These are phyloP conservation scores for Pocillopora grandis DNA, from an alignment of 92 coral and sea anemone species.

Conservation along the genomic window DNA sequence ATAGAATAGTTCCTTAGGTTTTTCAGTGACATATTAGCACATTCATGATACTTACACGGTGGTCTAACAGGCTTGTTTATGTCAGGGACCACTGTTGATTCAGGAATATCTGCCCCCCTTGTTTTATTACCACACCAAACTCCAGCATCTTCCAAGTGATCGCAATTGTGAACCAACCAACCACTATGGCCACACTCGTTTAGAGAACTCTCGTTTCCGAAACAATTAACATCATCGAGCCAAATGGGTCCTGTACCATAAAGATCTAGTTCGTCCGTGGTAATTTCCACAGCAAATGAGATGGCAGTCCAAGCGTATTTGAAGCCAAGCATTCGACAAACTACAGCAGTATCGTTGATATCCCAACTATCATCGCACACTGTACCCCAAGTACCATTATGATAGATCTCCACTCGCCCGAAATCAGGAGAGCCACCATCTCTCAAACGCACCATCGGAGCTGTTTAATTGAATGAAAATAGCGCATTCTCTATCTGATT, in stretches of 20 bases:
- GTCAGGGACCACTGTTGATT: conserved; percentile 2
- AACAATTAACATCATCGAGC: conserved; percentile 38
- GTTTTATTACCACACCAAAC: conserved; percentile 27
- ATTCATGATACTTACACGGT: conserved; percentile 5
- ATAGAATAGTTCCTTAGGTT: background rate
- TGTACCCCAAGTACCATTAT: conserved; percentile 71
- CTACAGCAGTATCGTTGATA: conserved; percentile 29
- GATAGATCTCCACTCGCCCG: conserved; percentile 59
- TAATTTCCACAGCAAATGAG: conserved; percentile 13
- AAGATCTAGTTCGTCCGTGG: background rate
- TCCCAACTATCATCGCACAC: conserved; percentile 50
- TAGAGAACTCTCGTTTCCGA: conserved; percentile 33
- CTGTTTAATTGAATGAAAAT: background rate
- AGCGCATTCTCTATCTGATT: too few species aligned
- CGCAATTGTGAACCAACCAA: conserved; percentile 38
- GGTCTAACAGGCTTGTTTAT: conserved; percentile 12
- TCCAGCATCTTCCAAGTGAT: conserved; percentile 41
- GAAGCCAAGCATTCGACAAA: conserved; percentile 46
- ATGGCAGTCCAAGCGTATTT: conserved; percentile 31
- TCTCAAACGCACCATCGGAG: conserved; percentile 27
- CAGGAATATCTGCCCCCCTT: conserved; percentile 5
- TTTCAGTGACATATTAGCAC: background rate
- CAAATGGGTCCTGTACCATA: conserved; percentile 46
- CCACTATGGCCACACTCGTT: conserved; percentile 36
- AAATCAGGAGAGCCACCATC: conserved; percentile 1